Evolutionary conservation across 2,113 vertebrate species (phyloP), one percentile per base, ranked within the genome.

Genomic region (Setophaga kirtlandii): DNA sequence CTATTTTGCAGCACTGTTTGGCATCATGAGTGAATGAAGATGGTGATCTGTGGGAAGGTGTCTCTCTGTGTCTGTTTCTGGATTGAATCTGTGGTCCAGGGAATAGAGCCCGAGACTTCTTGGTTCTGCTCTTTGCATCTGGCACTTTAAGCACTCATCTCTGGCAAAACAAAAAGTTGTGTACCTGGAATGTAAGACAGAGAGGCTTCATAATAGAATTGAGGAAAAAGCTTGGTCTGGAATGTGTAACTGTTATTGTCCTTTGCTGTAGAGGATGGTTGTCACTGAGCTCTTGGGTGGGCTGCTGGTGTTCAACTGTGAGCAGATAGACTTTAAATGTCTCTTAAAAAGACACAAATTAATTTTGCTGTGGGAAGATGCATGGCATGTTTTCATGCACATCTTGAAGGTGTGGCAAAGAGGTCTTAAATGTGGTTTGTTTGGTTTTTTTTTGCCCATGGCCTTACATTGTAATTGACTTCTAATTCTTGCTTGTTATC

Each of bases 401-500:
- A 83, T 49, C 31, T 53, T 70, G 20, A 59, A 77, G 67, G 23
- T 33, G 49, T 3, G 3, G 20, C 21, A 58, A 23, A 83, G 55
- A 58, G 22, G 11, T 70, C 27, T 52, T 70, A 70, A 3, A 24
- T 82, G 42, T 23, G 31, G 23, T 67, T 53, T 16, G 3, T 50
- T 44, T 31, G 25, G 25, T 18, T 20, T 41, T 50, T 44, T 28
- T 47, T 59, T 42, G 1, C 41, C 25, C 52, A 22, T 42, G 50
- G 28, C 46, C 16, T 79, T 69, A 25, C 2, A 0, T 41, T 87
- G 33, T 71, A 56, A 58, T 83, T 30, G 37, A 59, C 30, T 70
- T 77, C 49, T 82, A 78, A 85, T 63, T 76, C 89, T 88, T 74
- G 47, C 50, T 85, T 87, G 46, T 84, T 91, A 92, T 78, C 89